Percentiles rank a stretch among this genome's conserved stretches.
Evolutionary conservation across 2,888 invertebrate species (phyloP).

Genomic region (Eilema sororculum): DNA sequence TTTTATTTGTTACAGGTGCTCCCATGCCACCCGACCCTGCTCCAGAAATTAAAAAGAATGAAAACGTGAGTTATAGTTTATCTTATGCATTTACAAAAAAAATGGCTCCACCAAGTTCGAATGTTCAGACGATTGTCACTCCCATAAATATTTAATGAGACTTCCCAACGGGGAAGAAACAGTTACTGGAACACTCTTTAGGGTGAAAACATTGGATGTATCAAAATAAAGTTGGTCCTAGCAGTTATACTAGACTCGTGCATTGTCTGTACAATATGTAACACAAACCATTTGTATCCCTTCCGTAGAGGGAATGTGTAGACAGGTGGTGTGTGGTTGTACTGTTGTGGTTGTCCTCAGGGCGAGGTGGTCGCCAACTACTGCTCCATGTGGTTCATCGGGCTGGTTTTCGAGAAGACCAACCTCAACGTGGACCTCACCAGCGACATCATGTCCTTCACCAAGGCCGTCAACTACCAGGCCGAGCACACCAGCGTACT

Average conservation of each 20-base stretch:
- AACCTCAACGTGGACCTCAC: conserved; percentile 97
- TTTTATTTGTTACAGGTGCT: conserved; percentile 57
- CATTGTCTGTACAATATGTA: too few species aligned
- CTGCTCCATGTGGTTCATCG: conserved; percentile 99
- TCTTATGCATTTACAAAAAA: neutral
- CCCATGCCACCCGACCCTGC: conserved; percentile 63
- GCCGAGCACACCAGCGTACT: conserved; percentile 90
- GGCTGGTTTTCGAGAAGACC: conserved; percentile 95
- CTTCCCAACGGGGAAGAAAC: too few species aligned
- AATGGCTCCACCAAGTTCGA: too few species aligned
- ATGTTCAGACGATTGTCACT: too few species aligned
- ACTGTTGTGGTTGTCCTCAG: conserved; percentile 52
- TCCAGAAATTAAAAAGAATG: conserved; percentile 74
- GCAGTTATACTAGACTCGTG: too few species aligned
- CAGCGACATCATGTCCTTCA: conserved; percentile 96
- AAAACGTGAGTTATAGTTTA: conserved; percentile 65
- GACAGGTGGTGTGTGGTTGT: too few species aligned
- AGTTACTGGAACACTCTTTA: too few species aligned
- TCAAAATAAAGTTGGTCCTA: too few species aligned
- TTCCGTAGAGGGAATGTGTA: too few species aligned
- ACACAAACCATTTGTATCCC: too few species aligned
- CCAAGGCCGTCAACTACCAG: conserved; percentile 93
- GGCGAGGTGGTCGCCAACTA: conserved; percentile 82
- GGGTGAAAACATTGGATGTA: too few species aligned
- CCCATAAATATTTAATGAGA: too few species aligned